Evolutionary conservation across 2,888 invertebrate genomes (phyloP), one percentile per base, ranked within the genome.

Genomic region (Drosophila pullipes): DNA sequence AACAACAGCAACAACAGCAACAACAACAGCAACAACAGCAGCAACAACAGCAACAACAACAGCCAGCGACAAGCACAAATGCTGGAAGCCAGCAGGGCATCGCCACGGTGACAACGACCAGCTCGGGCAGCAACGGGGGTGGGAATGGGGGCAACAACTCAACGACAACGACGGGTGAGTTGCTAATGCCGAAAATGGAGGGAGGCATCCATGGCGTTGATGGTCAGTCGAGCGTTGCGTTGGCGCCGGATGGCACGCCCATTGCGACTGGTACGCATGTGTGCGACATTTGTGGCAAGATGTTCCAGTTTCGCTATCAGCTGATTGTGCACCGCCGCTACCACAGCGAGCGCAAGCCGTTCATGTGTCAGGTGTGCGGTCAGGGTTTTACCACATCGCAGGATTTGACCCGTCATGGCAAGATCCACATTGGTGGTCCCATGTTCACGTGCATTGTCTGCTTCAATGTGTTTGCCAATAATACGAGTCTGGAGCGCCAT

Each of bases 251-350:
- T 74, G 93, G 92, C 59, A 92, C 93, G 49, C 94, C 94, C 52
- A 95, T 95, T 5, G 95, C 96, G 3, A 94, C 95, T 4, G 94
- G 95, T 4, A 92, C 92, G 76, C 97, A 97, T 92, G 95, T 96
- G 25, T 97, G 97, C 93, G 97, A 97, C 93, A 95, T 97, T 72
- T 97, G 97, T 89, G 97, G 97, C 61, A 97, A 97, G 94, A 96
- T 97, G 94, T 97, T 97, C 93, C 97, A 97, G 90, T 97, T 96
- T 93, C 96, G 97, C 69, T 97, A 97, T 93, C 97, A 97, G 92
- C 95, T 97, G 70, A 97, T 97, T 87, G 97, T 97, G 50, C 97
- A 97, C 94, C 95, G 97, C 90, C 95, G 97, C 85, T 97, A 97
- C 93, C 97, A 97, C 90, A 97, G 96, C 50, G 97, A 97, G 93